Percentiles rank a stretch among this genome's conserved stretches.
These are phyloP conservation scores for Zygothrica quintamaculata DNA, from an alignment of 2,888 invertebrate species.

Conservation along the genomic window DNA sequence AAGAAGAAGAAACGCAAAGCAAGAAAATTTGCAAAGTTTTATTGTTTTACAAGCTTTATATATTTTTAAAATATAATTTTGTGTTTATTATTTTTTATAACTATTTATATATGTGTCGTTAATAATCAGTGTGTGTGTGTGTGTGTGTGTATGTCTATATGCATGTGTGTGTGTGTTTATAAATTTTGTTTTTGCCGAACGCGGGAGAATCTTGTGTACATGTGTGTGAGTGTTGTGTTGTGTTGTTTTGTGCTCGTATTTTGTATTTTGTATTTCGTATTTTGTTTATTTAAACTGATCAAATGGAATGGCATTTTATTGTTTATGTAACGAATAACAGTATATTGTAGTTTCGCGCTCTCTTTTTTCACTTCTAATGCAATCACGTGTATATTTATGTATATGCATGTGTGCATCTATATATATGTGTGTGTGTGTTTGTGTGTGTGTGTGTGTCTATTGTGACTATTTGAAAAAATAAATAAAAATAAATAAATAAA, in stretches of 20 bases:
- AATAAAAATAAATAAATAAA: too few species aligned
- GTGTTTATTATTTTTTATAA: conserved; percentile 22
- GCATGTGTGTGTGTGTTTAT: neutral
- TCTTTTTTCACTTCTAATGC: neutral
- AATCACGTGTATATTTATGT: conserved; percentile 1
- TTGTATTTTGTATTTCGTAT: conserved; percentile 32
- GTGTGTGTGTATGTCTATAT: conserved; percentile 1
- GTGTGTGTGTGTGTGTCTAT: too few species aligned
- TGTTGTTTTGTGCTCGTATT: too few species aligned
- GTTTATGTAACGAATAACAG: conserved; percentile 52
- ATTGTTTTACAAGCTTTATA: conserved; percentile 9
- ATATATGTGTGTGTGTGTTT: too few species aligned
- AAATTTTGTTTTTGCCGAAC: neutral
- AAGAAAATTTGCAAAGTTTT: conserved; percentile 22
- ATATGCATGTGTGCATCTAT: neutral
- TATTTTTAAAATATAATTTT: neutral
- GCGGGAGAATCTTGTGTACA: conserved; percentile 6
- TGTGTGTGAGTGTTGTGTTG: conserved; percentile 1
- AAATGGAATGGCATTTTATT: conserved; percentile 32
- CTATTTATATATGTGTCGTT: conserved; percentile 1
- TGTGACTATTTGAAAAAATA: too few species aligned
- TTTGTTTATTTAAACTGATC: conserved; percentile 51
- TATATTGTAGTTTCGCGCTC: conserved; percentile 19
- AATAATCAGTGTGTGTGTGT: conserved; percentile 24
- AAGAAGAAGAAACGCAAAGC: too few species aligned